Conservation (phyloP, 2,113 vertebrate genomes). For the Psittacus erithacus region DNA sequence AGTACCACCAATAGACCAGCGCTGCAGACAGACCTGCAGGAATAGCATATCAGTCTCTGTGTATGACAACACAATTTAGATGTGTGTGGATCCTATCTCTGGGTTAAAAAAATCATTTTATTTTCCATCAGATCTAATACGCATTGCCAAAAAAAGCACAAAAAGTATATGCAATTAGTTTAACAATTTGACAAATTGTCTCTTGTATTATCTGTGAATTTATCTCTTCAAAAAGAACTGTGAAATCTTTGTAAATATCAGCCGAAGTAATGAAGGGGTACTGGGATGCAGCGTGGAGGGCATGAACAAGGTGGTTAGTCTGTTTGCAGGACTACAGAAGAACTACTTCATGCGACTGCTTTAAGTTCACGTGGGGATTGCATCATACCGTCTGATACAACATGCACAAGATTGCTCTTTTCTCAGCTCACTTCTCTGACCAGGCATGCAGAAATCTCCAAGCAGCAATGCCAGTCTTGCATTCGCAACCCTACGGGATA, state of each 20-base stretch:
- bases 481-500: accelerated
- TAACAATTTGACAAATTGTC: not conserved
- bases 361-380: not conserved
- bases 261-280: not conserved
- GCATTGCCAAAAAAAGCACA: slow-evolving; percentile 5
- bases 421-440: not conserved
- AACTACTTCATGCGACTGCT: not conserved
- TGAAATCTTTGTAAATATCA: not conserved
- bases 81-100: accelerated
- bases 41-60: not conserved
- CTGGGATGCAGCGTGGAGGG: not conserved
- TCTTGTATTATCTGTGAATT: not conserved
- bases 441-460: not conserved
- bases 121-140: not conserved
- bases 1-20: not conserved
- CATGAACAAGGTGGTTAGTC: not conserved
- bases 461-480: not conserved
- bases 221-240: not conserved
- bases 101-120: not conserved
- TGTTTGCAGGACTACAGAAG: not conserved
- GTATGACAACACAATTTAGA: not conserved
- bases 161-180: not conserved
- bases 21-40: not conserved
- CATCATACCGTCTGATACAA: not conserved
- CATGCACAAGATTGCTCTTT: accelerated